These are phyloP conservation scores for Phocoena phocoena DNA, from an alignment of 2,113 vertebrate genomes.

Conservation along the genomic window DNA sequence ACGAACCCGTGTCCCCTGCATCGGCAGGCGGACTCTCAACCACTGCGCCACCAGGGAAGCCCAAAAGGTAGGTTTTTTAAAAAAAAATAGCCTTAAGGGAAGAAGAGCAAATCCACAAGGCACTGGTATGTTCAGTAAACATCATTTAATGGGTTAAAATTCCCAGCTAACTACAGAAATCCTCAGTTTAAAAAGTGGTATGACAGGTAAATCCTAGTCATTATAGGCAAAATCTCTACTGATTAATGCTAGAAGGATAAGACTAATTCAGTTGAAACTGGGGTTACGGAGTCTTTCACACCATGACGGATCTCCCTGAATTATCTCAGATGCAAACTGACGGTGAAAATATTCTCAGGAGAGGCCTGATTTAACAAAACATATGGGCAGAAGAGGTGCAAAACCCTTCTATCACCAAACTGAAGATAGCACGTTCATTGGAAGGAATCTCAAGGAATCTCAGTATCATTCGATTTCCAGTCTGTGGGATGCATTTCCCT, in stretches of 20 bases:
- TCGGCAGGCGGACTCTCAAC: no score
- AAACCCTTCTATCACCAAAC: not conserved
- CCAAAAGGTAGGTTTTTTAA: not conserved
- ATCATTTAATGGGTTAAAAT: slow-evolving; percentile 10
- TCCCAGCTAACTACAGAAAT: slow-evolving; percentile 8
- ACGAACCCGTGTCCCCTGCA: no score
- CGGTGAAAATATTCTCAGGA: not conserved
- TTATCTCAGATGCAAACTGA: not conserved
- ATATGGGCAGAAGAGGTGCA: not conserved
- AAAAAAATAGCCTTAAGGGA: not conserved
- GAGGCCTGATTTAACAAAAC: not conserved
- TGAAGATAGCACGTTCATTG: not conserved
- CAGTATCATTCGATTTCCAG: not conserved
- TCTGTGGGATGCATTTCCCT: not conserved
- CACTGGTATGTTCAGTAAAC: not conserved
- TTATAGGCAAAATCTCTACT: not conserved
- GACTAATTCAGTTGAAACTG: not conserved
- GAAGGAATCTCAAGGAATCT: slow-evolving; percentile 32
- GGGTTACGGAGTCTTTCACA: not conserved
- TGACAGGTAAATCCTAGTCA: not conserved
- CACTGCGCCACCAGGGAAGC: no score
- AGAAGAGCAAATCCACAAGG: not conserved
- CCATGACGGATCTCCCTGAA: not conserved
- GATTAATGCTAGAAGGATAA: not conserved
- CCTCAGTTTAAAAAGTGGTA: not conserved